These are phyloP conservation scores for Linnaemya vulpina DNA, from an alignment of 2,888 invertebrate genomes.

Conservation along the genomic window DNA sequence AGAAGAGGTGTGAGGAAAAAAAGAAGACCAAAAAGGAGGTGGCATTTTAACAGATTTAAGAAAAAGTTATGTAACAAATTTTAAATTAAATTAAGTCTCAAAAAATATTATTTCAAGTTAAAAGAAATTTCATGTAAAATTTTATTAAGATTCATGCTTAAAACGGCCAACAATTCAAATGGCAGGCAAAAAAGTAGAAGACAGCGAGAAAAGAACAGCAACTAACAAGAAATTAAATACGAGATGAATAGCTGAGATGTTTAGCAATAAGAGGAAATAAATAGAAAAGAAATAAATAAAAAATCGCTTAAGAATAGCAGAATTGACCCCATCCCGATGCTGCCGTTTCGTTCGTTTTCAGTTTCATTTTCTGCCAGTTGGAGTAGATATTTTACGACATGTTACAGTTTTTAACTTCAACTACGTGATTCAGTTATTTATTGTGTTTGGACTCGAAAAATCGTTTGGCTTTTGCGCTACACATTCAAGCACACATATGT, in stretches of 20 bases:
- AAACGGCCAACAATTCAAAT: slow-evolving; percentile 13
- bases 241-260: slow-evolving; percentile 45
- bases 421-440: slow-evolving; percentile 69
- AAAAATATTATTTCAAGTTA: slow-evolving; percentile 10
- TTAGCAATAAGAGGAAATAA: slow-evolving; percentile 11
- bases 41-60: neutral
- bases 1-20: neutral
- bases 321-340: slow-evolving; percentile 20
- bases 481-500: too few species aligned
- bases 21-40: neutral
- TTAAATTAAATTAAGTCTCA: slow-evolving; percentile 19
- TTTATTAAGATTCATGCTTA: slow-evolving; percentile 5
- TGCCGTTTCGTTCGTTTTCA: slow-evolving; percentile 43
- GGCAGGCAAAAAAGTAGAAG: neutral
- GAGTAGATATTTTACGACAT: slow-evolving; percentile 67
- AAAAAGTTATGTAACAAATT: slow-evolving; percentile 28
- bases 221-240: slow-evolving; percentile 35
- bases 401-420: slow-evolving; percentile 70
- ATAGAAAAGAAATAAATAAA: too few species aligned
- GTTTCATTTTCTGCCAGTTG: slow-evolving; percentile 38
- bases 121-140: too few species aligned
- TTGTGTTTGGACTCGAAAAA: slow-evolving; percentile 33
- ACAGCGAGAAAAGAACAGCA: slow-evolving; percentile 2
- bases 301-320: neutral
- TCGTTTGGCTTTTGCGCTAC: slow-evolving; percentile 6